Percentiles rank a stretch among this genome's conserved stretches.
Conservation (phyloP, 2,888 invertebrate species). For the Hypercompe scribonia region DNA sequence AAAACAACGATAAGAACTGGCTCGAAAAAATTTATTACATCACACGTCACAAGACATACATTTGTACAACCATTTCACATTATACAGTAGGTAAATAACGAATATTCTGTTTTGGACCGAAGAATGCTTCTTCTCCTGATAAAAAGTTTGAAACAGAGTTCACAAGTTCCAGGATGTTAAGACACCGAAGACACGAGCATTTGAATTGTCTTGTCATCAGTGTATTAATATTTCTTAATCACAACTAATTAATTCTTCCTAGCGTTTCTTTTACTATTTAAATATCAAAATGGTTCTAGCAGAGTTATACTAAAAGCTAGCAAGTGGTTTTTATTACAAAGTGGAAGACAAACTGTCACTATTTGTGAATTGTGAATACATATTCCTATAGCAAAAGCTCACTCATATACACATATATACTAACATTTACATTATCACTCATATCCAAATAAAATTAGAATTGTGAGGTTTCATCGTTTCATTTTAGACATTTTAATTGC, state of each 20-base stretch:
- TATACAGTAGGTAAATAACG: slow-evolving; percentile 61
- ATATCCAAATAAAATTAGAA: neutral
- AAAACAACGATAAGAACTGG: slow-evolving; percentile 39
- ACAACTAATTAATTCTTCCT: slow-evolving; percentile 6
- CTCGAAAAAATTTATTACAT: slow-evolving; percentile 78
- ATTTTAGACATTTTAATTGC: slow-evolving; percentile 28
- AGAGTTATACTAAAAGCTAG: neutral
- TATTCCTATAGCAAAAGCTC: slow-evolving; percentile 27
- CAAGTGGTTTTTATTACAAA: slow-evolving; percentile 18
- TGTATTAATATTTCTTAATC: neutral
- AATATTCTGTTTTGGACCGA: slow-evolving; percentile 56
- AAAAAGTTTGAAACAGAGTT: slow-evolving; percentile 33
- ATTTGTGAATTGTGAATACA: slow-evolving; percentile 24
- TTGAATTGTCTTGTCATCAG: slow-evolving; percentile 26
- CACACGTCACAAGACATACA: slow-evolving; percentile 81
- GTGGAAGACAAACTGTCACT: slow-evolving; percentile 26
- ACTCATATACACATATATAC: slow-evolving; percentile 18
- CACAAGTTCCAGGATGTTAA: slow-evolving; percentile 25
- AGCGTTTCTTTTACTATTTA: slow-evolving; percentile 3
- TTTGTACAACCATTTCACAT: slow-evolving; percentile 77
- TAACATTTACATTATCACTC: slow-evolving; percentile 5
- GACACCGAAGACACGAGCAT: slow-evolving; percentile 35
- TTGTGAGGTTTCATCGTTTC: slow-evolving; percentile 10
- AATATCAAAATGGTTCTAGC: slow-evolving; percentile 15
- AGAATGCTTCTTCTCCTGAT: slow-evolving; percentile 54